phyloP scores from a whole-genome alignment of 2,113 vertebrate species.

The Dasyprocta punctata region DNA sequence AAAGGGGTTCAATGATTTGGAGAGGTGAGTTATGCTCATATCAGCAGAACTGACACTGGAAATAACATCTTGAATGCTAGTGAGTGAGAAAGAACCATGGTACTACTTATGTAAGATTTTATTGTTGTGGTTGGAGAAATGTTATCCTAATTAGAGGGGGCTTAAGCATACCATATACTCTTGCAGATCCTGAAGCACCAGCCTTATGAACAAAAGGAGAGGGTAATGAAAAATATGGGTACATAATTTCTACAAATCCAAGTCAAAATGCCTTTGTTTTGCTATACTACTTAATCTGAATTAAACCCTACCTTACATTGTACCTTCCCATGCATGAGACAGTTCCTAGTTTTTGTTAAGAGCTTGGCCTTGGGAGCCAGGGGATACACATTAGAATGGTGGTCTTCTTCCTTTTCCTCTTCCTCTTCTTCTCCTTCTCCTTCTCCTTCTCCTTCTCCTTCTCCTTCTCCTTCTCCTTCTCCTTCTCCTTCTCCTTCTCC shows the following conservation, averaged over 20 bases:
- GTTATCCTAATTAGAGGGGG: background rate
- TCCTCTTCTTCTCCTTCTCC: too few relatives aligned
- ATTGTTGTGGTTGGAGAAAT: background rate
- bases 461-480: too few relatives aligned
- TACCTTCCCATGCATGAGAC: background rate
- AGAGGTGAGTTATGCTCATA: background rate
- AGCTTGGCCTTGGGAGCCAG: background rate
- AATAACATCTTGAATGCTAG: background rate
- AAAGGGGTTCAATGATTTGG: background rate
- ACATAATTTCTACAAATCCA: background rate
- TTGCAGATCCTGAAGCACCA: background rate
- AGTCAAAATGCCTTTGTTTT: background rate
- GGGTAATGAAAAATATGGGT: background rate
- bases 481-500: too few relatives aligned
- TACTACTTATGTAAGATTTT: background rate
- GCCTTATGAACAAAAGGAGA: background rate
- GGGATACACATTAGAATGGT: background rate
- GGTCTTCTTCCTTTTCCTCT: background rate
- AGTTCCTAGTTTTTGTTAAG: background rate
- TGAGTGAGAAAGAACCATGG: background rate
- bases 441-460: too few relatives aligned
- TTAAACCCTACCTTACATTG: background rate
- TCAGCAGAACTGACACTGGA: background rate
- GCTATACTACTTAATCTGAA: background rate
- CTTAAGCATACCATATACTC: background rate